These are phyloP conservation scores for Catharus ustulatus DNA, from an alignment of 2,797 vertebrate species.

Conservation along the genomic window DNA sequence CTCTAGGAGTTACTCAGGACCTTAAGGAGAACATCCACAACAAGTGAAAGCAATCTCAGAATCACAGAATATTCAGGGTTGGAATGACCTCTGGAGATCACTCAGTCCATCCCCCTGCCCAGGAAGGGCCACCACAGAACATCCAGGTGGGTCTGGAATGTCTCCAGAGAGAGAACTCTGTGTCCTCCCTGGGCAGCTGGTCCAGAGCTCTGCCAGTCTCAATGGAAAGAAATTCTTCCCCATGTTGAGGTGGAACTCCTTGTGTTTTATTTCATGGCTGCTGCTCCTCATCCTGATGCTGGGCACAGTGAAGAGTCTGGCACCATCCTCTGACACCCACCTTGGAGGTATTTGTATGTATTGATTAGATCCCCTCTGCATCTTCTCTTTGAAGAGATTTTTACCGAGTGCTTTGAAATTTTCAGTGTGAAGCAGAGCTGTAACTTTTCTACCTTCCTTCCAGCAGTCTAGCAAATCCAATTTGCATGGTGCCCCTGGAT, in stretches of 20 bases:
- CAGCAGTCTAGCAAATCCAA: background rate
- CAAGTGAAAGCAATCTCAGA: background rate
- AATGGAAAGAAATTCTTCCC: background rate
- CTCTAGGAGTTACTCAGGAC: background rate
- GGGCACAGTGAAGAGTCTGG: background rate
- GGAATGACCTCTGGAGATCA: background rate
- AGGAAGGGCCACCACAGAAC: background rate
- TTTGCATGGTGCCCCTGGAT: background rate
- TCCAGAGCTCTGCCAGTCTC: background rate
- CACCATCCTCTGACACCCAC: background rate
- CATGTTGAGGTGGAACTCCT: background rate
- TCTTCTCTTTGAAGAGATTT: background rate
- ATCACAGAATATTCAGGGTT: background rate
- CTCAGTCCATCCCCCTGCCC: background rate
- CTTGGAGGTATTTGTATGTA: background rate
- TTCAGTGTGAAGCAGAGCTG: background rate
- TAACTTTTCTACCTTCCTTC: background rate
- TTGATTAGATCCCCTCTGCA: background rate
- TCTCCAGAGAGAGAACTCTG: background rate
- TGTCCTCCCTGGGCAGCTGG: background rate
- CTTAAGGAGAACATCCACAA: background rate
- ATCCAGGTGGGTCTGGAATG: background rate
- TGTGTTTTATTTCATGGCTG: fast-evolving
- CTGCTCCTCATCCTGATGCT: background rate
- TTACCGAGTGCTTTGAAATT: background rate